Evolutionary conservation across 2,113 vertebrate genomes (phyloP).

Genomic region (Rattus rattus): DNA sequence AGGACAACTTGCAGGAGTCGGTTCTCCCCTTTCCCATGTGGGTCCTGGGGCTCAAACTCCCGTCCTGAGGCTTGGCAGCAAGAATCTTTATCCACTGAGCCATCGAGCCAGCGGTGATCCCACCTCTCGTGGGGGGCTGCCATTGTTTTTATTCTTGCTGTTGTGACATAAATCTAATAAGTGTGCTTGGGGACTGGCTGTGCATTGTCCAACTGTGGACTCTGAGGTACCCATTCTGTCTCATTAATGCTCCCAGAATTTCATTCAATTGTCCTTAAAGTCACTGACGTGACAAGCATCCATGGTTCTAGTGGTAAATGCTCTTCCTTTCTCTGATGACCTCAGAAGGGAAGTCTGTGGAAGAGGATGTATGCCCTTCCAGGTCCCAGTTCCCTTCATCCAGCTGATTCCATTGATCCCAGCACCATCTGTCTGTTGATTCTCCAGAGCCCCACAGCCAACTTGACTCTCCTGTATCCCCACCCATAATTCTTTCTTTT

Average conservation of each 20-base stretch:
- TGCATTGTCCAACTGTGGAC: background rate
- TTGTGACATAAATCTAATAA: background rate
- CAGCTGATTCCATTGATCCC: background rate
- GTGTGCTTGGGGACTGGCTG: background rate
- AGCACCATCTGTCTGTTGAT: background rate
- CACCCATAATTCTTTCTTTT: constrained; percentile 6
- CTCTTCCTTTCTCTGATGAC: background rate
- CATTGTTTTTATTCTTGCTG: background rate
- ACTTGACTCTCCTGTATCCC: background rate
- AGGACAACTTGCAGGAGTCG: background rate
- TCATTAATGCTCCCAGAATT: background rate
- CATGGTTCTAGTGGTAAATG: background rate
- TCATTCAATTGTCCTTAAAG: constrained; percentile 4
- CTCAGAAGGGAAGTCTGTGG: constrained; percentile 9
- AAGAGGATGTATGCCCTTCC: background rate
- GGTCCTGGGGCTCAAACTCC: background rate
- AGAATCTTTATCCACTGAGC: background rate
- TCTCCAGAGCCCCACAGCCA: background rate
- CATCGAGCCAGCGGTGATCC: background rate
- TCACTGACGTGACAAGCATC: background rate
- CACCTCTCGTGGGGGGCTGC: background rate
- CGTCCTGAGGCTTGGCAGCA: background rate
- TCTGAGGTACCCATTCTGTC: background rate
- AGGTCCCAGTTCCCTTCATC: background rate
- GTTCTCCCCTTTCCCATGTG: background rate